Percentiles rank a stretch among this genome's conserved stretches.
These are phyloP conservation scores for Esox lucius DNA, from an alignment of 2,797 vertebrate species.

Conservation along the genomic window DNA sequence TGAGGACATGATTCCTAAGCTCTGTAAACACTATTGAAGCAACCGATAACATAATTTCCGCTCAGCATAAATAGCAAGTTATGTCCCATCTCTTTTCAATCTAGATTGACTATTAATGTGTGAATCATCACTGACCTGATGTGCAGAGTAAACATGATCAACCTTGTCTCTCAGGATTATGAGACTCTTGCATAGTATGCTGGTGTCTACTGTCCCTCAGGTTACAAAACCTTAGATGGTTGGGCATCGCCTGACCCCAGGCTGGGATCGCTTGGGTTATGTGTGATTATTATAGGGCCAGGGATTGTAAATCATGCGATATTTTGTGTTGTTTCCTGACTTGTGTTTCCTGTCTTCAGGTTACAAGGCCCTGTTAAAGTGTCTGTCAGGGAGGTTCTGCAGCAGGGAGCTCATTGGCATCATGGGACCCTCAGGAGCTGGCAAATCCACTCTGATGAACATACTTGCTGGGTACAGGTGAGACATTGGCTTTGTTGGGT, in stretches of 20 bases:
- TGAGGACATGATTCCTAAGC: too few species aligned
- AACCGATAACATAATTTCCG: too few species aligned
- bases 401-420: constrained; percentile 94
- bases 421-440: constrained; percentile 96
- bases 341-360: constrained; percentile 67
- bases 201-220: neutral
- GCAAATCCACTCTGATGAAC: constrained; percentile 98
- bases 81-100: neutral
- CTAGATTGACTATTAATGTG: neutral
- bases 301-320: too few species aligned
- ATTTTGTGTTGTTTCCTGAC: neutral
- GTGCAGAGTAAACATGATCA: neutral
- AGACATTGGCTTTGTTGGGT: constrained; percentile 35
- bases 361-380: constrained; percentile 97
- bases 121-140: neutral
- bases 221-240: neutral
- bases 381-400: constrained; percentile 94
- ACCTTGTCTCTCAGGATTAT: neutral
- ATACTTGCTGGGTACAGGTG: constrained; percentile 98
- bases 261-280: too few species aligned
- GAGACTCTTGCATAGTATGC: neutral
- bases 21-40: too few species aligned
- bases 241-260: too few species aligned
- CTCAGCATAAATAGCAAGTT: neutral
- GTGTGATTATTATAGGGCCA: too few species aligned